These are phyloP conservation scores for Tribolium castaneum DNA, from an alignment of 1,140 invertebrate species.

Conservation along the genomic window DNA sequence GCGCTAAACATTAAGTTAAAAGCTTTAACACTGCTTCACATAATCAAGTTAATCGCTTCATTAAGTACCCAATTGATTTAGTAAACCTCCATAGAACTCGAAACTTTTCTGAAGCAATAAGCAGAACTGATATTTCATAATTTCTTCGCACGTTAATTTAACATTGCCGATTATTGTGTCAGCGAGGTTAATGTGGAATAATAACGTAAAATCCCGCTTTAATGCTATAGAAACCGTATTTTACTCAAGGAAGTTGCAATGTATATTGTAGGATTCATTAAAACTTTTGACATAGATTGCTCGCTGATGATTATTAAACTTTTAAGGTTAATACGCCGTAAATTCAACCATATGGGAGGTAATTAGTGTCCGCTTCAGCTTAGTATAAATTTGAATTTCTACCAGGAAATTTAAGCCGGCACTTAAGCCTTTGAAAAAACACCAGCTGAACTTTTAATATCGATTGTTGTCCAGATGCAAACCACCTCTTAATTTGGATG, in stretches of 20 bases:
- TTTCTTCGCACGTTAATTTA: conserved; percentile 11
- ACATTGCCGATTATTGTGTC: not conserved
- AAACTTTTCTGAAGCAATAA: conserved; percentile 2
- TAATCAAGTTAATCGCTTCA: conserved; percentile 32
- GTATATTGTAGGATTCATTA: conserved; percentile 19
- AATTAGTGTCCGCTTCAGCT: conserved; percentile 24
- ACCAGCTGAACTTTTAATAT: conserved; percentile 5
- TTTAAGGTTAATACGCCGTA: conserved; percentile 32
- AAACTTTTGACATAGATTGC: conserved; percentile 33
- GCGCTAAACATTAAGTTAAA: conserved; percentile 28
- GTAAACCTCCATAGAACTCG: conserved; percentile 9
- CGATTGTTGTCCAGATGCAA: conserved; percentile 17
- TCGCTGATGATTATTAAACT: conserved; percentile 31
- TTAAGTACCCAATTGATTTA: conserved; percentile 28
- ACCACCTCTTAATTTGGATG: conserved; percentile 24
- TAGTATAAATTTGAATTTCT: conserved; percentile 14
- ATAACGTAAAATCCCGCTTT: not conserved
- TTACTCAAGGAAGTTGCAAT: conserved; percentile 16
- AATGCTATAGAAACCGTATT: conserved; percentile 14
- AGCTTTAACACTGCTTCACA: conserved; percentile 32
- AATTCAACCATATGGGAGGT: conserved; percentile 28
- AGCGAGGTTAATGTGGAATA: not conserved
- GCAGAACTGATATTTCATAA: conserved; percentile 13
- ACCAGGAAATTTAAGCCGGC: not conserved
- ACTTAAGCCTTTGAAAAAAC: conserved; percentile 22